Evolutionary conservation across 2,113 vertebrate genomes (phyloP).

Genomic region (Entomyzon cyanotis): DNA sequence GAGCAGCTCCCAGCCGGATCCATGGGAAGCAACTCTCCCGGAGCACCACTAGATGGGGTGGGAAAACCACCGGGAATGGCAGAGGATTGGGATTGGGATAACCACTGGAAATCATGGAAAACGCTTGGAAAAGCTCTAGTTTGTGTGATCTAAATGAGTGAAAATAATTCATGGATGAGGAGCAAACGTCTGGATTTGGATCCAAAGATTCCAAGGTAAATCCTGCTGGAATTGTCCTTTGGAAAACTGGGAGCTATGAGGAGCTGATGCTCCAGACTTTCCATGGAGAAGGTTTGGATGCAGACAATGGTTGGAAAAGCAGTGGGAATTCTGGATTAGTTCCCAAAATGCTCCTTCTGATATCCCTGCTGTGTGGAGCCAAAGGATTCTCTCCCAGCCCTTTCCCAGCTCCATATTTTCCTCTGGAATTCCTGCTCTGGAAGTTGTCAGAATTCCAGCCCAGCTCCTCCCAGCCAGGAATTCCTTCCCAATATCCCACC

Average conservation of each 20-base stretch:
- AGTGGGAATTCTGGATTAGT: accelerated
- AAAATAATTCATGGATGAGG: background rate
- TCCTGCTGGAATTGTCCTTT: background rate
- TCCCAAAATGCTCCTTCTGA: background rate
- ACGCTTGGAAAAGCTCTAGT: background rate
- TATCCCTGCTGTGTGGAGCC: too few relatives aligned
- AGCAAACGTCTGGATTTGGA: background rate
- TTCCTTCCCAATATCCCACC: too few relatives aligned
- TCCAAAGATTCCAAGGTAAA: too few relatives aligned
- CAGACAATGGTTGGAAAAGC: background rate
- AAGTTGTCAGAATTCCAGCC: too few relatives aligned
- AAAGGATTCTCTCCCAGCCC: background rate
- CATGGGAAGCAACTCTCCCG: accelerated
- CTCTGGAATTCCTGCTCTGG: background rate
- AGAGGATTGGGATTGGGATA: background rate
- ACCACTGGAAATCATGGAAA: background rate
- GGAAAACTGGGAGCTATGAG: background rate
- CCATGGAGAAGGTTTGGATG: background rate
- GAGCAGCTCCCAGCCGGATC: accelerated
- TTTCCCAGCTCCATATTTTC: background rate
- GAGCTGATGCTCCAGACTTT: accelerated
- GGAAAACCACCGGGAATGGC: background rate
- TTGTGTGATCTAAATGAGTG: background rate
- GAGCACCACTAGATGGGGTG: background rate
- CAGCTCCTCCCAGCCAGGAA: too few relatives aligned